These are phyloP conservation scores for Bucorvus abyssinicus DNA, from an alignment of 2,797 vertebrate species.

Conservation along the genomic window DNA sequence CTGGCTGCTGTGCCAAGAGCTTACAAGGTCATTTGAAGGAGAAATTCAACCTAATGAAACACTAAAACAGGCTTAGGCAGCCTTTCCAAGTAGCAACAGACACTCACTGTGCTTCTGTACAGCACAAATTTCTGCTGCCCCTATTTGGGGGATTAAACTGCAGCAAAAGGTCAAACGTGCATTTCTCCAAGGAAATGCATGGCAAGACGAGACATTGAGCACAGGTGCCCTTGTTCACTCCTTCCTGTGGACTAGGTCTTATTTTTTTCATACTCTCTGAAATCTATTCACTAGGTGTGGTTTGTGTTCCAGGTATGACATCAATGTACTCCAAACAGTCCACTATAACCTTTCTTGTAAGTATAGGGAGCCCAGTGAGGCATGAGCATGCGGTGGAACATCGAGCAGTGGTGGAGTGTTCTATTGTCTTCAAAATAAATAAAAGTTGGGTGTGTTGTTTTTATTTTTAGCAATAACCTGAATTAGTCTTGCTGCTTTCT, in stretches of 20 bases:
- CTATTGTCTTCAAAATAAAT: background rate
- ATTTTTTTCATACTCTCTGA: background rate
- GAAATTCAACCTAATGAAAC: slow-evolving; percentile 3
- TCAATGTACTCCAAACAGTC: background rate
- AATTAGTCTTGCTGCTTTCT: background rate
- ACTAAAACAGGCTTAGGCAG: background rate
- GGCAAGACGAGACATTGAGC: background rate
- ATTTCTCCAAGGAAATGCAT: background rate
- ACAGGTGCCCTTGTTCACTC: background rate
- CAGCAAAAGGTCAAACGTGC: background rate
- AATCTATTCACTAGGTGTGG: background rate
- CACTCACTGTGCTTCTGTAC: background rate
- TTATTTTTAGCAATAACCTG: background rate
- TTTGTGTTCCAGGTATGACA: background rate
- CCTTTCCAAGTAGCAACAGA: background rate
- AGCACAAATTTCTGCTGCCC: background rate
- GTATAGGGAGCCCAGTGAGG: background rate
- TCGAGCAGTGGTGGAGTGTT: background rate
- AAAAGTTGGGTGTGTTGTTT: background rate
- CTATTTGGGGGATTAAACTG: background rate
- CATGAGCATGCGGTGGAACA: background rate
- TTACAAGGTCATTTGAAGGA: background rate
- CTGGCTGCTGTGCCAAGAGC: background rate
- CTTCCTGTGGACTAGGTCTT: too few relatives aligned
- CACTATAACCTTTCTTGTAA: background rate